Percentiles rank a stretch among this genome's conserved stretches.
Conservation (phyloP, 2,888 invertebrate species). For the Eristalinus sepulchralis region DNA sequence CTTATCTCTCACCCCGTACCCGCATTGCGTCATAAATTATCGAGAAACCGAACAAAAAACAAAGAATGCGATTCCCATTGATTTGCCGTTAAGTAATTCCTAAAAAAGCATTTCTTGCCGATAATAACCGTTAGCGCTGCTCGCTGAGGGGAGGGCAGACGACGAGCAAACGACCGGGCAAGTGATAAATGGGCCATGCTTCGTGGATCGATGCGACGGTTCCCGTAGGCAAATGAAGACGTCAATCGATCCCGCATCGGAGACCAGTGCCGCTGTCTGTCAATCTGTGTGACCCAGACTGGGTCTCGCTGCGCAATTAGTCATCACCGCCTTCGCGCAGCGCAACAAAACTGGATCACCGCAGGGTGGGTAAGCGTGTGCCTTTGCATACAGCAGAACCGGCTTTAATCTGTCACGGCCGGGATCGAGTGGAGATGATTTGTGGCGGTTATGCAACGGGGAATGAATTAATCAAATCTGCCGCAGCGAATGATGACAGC, state of each 20-base stretch:
- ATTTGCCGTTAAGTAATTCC: constrained; percentile 51
- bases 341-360: constrained; percentile 14
- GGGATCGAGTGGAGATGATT: constrained; percentile 56
- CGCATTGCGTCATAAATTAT: constrained; percentile 67
- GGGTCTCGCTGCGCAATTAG: background rate
- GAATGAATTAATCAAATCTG: constrained; percentile 61
- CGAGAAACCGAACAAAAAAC: constrained; percentile 6
- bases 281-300: constrained; percentile 61
- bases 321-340: background rate
- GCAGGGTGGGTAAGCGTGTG: background rate
- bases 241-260: constrained; percentile 64
- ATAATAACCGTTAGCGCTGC: constrained; percentile 45
- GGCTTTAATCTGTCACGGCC: constrained; percentile 55
- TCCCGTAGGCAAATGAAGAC: constrained; percentile 40
- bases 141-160: constrained; percentile 8
- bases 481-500: constrained; percentile 45
- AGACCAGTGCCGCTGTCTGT: constrained; percentile 36
- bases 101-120: constrained; percentile 27
- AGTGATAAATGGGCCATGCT: constrained; percentile 42
- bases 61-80: constrained; percentile 35
- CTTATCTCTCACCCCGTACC: constrained; percentile 51
- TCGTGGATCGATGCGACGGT: too few species aligned
- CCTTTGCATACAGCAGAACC: background rate
- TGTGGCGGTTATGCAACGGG: constrained; percentile 54
- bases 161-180: constrained; percentile 13